Evolutionary conservation across 2,888 invertebrate species (phyloP).

Genomic region (Thecocarcelia acutangulata): DNA sequence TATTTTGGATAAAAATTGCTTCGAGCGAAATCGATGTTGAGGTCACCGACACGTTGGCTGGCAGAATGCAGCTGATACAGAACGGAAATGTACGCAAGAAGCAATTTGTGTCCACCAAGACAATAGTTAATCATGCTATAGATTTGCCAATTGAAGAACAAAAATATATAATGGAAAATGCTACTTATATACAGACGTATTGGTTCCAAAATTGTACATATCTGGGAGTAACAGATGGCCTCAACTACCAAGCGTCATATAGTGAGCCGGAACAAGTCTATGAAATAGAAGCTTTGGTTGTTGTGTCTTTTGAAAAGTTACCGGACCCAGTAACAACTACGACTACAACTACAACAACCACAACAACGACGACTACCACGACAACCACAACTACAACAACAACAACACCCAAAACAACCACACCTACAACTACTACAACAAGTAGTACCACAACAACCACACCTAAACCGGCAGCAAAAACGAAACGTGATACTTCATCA

Average conservation of each 20-base stretch:
- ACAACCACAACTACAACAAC: slow-evolving; percentile 81
- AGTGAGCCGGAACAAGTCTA: slow-evolving; percentile 84
- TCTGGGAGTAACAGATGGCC: slow-evolving; percentile 85
- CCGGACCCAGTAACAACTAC: slow-evolving; percentile 80
- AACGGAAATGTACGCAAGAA: slow-evolving; percentile 83
- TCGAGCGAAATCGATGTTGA: slow-evolving; percentile 80
- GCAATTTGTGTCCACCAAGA: slow-evolving; percentile 85
- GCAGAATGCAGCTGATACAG: slow-evolving; percentile 86
- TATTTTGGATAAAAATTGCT: slow-evolving; percentile 80
- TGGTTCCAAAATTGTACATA: slow-evolving; percentile 91
- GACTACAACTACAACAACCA: slow-evolving; percentile 82
- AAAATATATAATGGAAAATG: slow-evolving; percentile 83
- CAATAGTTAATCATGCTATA: slow-evolving; percentile 84
- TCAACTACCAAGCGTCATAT: slow-evolving; percentile 85
- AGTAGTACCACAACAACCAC: slow-evolving; percentile 79
- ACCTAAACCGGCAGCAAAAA: slow-evolving; percentile 74
- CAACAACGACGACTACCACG: slow-evolving; percentile 82
- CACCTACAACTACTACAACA: slow-evolving; percentile 78
- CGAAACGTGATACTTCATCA: slow-evolving; percentile 72
- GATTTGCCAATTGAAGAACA: slow-evolving; percentile 84
- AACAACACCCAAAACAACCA: slow-evolving; percentile 81
- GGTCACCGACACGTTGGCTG: slow-evolving; percentile 86
- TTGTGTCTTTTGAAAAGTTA: slow-evolving; percentile 86
- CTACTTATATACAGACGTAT: slow-evolving; percentile 85
- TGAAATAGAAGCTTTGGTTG: slow-evolving; percentile 87